These are phyloP conservation scores for Coremacera marginata DNA, from an alignment of 2,888 invertebrate species.

Conservation along the genomic window DNA sequence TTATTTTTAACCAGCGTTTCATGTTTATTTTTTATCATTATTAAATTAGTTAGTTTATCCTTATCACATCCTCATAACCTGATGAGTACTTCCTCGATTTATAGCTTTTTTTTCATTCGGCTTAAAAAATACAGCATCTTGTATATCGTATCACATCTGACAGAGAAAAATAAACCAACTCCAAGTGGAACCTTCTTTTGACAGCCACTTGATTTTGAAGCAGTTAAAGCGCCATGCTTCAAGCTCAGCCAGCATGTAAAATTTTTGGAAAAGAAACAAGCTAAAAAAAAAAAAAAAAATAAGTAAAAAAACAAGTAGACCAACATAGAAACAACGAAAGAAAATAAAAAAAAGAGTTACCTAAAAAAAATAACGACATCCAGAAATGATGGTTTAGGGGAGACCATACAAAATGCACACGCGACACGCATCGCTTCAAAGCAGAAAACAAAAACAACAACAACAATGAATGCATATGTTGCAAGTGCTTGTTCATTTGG, in stretches of 20 bases:
- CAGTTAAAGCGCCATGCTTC: not conserved
- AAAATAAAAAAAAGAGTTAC: not conserved
- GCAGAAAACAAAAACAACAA: not conserved
- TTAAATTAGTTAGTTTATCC: too few relatives aligned
- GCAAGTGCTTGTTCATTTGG: not conserved
- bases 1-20: too few relatives aligned
- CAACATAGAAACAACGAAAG: not conserved
- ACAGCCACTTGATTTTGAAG: slow-evolving; percentile 1
- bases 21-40: too few relatives aligned
- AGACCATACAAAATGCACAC: not conserved
- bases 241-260: not conserved
- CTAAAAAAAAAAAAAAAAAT: not conserved
- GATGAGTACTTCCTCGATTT: too few relatives aligned
- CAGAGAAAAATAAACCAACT: not conserved
- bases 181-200: not conserved
- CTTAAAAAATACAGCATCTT: too few relatives aligned
- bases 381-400: not conserved
- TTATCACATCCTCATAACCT: too few relatives aligned
- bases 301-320: not conserved
- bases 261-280: not conserved
- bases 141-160: too few relatives aligned
- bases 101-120: too few relatives aligned
- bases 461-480: not conserved
- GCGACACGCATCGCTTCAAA: slow-evolving; percentile 26
- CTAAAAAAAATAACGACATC: not conserved